A percentile compares a stretch with the other conserved stretches of the same genome.
phyloP scores from a whole-genome alignment of 2,888 invertebrate species.

The Idaea biselata region DNA sequence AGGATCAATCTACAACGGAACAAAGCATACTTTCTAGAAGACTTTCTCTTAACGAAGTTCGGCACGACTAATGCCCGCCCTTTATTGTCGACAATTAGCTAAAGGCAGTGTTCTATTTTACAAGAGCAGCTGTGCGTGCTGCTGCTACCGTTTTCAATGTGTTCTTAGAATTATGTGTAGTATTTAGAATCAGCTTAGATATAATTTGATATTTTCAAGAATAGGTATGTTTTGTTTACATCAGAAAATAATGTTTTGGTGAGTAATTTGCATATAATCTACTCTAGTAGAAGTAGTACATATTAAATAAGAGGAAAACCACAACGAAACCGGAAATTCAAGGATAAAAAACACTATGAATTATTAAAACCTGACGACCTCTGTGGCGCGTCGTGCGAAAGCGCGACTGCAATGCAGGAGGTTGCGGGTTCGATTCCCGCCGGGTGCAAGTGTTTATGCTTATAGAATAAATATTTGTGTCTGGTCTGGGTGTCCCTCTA shows the following conservation, averaged over 20 bases:
- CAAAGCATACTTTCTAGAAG: conserved; percentile 68
- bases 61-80: conserved; percentile 55
- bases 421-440: no score
- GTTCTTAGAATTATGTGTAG: neutral
- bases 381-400: no score
- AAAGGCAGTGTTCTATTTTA: conserved; percentile 37
- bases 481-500: no score
- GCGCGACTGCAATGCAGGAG: no score
- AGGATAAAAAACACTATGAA: neutral
- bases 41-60: conserved; percentile 65
- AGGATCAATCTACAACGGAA: conserved; percentile 57
- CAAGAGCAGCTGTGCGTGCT: neutral
- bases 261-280: neutral
- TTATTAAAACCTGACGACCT: no score
- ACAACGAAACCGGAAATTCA: neutral
- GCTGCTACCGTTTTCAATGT: conserved; percentile 1
- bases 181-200: neutral
- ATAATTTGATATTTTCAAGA: neutral
- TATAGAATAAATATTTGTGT: no score
- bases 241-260: neutral
- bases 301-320: neutral
- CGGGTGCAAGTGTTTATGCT: no score
- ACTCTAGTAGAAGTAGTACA: neutral
- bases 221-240: neutral
- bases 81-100: conserved; percentile 56